phyloP scores from a whole-genome alignment of 2,797 vertebrate genomes.

The Trachurus trachurus region DNA sequence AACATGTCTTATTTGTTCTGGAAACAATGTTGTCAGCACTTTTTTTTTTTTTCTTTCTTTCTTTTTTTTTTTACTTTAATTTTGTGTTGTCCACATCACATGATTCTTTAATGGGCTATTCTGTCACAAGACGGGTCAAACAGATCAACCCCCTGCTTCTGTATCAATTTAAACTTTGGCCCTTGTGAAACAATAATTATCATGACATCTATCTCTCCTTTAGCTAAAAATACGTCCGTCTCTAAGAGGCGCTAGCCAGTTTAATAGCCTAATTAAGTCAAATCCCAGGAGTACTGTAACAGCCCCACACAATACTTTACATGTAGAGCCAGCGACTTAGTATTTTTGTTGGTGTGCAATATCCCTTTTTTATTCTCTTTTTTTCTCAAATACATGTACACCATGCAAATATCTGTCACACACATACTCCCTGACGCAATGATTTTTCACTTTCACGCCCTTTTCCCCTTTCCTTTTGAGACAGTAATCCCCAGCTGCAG shows the following conservation, averaged over 20 bases:
- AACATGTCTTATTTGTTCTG: neutral
- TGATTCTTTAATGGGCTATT: conserved; percentile 1
- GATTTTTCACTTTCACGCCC: conserved; percentile 71
- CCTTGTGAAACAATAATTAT: conserved; percentile 28
- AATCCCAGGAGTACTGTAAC: conserved; percentile 66
- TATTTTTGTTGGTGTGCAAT: conserved; percentile 42
- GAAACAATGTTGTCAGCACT: neutral
- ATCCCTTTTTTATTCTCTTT: conserved; percentile 40
- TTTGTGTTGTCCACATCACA: conserved; percentile 2
- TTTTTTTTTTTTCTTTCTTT: too few relatives aligned
- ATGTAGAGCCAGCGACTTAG: conserved; percentile 46
- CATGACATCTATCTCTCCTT: conserved; percentile 48
- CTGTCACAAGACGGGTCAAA: conserved; percentile 5
- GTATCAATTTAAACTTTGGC: conserved; percentile 43
- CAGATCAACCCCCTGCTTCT: neutral
- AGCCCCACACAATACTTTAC: conserved; percentile 57
- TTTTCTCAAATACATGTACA: conserved; percentile 45
- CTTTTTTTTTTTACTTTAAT: neutral
- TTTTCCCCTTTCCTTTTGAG: conserved; percentile 73
- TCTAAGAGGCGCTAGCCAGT: conserved; percentile 57
- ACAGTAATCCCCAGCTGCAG: conserved; percentile 79
- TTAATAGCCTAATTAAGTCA: conserved; percentile 78
- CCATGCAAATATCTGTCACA: conserved; percentile 66
- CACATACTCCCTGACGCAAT: conserved; percentile 46
- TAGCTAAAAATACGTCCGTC: conserved; percentile 68